phyloP scores from a whole-genome alignment of 1,140 invertebrate genomes.

The Calycopis cecrops region DNA sequence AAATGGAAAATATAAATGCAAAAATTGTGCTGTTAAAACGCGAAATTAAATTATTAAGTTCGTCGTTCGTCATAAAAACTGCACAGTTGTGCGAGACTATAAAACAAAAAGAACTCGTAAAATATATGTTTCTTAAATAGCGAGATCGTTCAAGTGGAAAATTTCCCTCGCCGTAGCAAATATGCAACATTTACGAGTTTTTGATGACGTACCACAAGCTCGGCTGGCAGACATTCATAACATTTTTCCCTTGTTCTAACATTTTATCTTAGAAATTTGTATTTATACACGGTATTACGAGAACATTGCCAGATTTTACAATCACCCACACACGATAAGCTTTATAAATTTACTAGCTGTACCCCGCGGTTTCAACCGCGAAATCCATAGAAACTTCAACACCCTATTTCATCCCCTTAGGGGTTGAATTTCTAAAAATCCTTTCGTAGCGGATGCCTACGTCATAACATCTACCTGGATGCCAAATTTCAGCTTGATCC shows the following conservation, averaged over 20 bases:
- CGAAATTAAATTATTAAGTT: no score
- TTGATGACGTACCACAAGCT: slow-evolving; percentile 41
- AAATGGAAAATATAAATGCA: no score
- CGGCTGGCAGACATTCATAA: slow-evolving; percentile 42
- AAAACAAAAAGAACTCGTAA: slow-evolving; percentile 21
- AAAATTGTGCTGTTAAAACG: no score
- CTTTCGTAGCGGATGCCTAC: no score
- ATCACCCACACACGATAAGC: neutral
- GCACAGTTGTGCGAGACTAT: neutral
- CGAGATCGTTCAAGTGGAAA: slow-evolving; percentile 40
- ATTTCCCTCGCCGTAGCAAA: slow-evolving; percentile 42
- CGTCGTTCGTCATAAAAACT: no score
- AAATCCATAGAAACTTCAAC: no score
- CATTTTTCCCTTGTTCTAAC: slow-evolving; percentile 33
- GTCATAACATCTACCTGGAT: no score
- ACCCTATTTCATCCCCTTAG: no score
- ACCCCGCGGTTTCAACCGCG: no score
- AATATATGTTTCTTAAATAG: slow-evolving; percentile 36
- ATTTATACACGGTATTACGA: slow-evolving; percentile 5
- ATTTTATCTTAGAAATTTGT: slow-evolving; percentile 22
- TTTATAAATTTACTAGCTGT: no score
- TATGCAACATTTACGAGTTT: slow-evolving; percentile 52
- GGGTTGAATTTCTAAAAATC: no score
- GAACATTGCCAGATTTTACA: slow-evolving; percentile 3
- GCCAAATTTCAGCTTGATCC: no score